Evolutionary conservation across 2,888 invertebrate species (phyloP).

Genomic region (Athrips mouffetella): DNA sequence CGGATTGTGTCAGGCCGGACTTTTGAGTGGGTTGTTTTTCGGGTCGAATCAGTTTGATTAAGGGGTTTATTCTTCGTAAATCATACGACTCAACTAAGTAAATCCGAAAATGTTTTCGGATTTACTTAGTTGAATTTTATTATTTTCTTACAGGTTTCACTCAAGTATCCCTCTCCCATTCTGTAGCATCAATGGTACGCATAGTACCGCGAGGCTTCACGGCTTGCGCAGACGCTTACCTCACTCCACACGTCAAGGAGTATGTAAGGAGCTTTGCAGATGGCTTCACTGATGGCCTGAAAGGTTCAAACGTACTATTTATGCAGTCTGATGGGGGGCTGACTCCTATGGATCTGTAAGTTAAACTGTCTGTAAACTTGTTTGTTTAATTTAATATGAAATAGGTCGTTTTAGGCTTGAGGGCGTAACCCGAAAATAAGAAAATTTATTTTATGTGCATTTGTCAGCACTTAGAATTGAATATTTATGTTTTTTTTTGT

Average conservation of each 20-base stretch:
- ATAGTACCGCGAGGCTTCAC: conserved; percentile 97
- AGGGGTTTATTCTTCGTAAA: conserved; percentile 16
- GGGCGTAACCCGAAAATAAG: no score
- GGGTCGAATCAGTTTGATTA: no score
- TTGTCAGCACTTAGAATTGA: no score
- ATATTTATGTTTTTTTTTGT: no score
- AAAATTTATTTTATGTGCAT: no score
- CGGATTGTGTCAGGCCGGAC: no score
- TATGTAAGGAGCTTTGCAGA: conserved; percentile 92
- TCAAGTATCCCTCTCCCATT: conserved; percentile 95
- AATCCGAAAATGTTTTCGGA: no score
- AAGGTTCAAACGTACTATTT: conserved; percentile 91
- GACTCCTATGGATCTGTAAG: conserved; percentile 92
- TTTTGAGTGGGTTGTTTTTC: no score
- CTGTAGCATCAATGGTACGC: conserved; percentile 97
- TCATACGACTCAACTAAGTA: no score
- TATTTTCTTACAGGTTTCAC: conserved; percentile 91
- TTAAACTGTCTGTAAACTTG: background rate
- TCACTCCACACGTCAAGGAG: conserved; percentile 95
- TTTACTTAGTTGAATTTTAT: no score
- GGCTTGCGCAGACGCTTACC: conserved; percentile 96
- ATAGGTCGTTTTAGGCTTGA: background rate
- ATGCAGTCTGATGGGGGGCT: conserved; percentile 99
- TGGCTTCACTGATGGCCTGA: conserved; percentile 89
- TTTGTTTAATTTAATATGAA: background rate